A percentile compares a stretch with the other conserved stretches of the same genome.
Conservation (phyloP, 1,140 invertebrate genomes). For the Drosophila yakuba region DNA sequence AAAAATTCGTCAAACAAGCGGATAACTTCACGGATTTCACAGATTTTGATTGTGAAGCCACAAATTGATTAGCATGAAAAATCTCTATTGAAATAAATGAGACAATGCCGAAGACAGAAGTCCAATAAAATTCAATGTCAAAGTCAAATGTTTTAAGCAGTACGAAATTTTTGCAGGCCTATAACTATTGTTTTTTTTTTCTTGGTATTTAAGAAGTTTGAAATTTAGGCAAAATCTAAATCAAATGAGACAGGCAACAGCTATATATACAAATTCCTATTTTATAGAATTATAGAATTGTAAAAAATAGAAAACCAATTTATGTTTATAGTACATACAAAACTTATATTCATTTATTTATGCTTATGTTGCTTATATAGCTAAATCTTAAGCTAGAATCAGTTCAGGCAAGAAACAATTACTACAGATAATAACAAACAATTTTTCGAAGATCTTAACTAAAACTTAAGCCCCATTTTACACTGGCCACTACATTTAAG, state of each 20-base stretch:
- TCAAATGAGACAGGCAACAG: too few species aligned
- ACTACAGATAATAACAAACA: constrained; percentile 26
- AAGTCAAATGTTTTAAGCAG: constrained; percentile 27
- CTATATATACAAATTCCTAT: too few species aligned
- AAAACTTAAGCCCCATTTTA: constrained; percentile 31
- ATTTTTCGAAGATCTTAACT: constrained; percentile 23
- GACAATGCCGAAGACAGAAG: background rate
- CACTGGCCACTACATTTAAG: constrained; percentile 1
- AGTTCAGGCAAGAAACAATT: constrained; percentile 56
- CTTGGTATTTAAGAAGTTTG: background rate
- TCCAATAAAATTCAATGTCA: constrained; percentile 46
- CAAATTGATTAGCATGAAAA: constrained; percentile 58
- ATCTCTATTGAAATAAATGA: constrained; percentile 7
- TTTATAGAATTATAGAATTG: too few species aligned
- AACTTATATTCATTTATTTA: constrained; percentile 49
- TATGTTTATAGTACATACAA: constrained; percentile 15
- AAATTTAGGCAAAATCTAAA: background rate
- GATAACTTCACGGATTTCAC: constrained; percentile 47
- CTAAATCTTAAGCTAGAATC: constrained; percentile 69
- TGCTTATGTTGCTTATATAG: constrained; percentile 53
- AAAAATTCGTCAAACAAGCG: constrained; percentile 20
- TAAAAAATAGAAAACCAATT: background rate
- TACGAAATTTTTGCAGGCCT: background rate
- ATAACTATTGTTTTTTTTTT: background rate
- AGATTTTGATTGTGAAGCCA: constrained; percentile 51